phyloP scores from a whole-genome alignment of 2,888 invertebrate species.

The Osedax frankpressi region DNA sequence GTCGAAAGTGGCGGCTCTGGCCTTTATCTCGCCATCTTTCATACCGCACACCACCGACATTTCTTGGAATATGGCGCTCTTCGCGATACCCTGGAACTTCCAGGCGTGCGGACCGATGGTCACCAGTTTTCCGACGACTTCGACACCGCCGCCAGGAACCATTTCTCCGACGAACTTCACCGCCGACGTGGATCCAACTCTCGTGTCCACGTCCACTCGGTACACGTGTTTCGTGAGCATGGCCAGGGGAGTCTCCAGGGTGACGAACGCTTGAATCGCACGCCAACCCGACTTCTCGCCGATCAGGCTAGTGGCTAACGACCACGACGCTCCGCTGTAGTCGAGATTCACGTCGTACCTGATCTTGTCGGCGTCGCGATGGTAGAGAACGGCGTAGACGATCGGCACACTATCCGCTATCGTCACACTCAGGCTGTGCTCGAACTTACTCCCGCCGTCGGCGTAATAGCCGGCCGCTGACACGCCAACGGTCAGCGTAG shows the following conservation, averaged over 20 bases:
- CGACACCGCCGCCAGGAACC: neutral
- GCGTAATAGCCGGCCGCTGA: neutral
- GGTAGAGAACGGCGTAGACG: neutral
- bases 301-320: neutral
- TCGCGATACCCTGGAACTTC: neutral
- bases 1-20: conserved; percentile 10
- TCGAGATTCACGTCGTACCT: neutral
- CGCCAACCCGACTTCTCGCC: neutral
- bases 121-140: conserved; percentile 11
- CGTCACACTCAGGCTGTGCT: conserved; percentile 20
- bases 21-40: conserved; percentile 10
- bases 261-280: neutral
- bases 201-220: neutral
- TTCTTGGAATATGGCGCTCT: neutral
- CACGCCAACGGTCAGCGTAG: no score
- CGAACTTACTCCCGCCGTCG: conserved; percentile 1
- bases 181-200: neutral
- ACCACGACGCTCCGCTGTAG: neutral
- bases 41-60: no score
- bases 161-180: conserved; percentile 14
- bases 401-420: conserved; percentile 10
- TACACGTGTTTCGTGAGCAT: neutral
- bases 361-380: neutral
- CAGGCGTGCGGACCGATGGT: neutral
- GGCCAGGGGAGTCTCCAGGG: neutral